Evolutionary conservation across 2,888 invertebrate genomes (phyloP).

Genomic region (Bembecia ichneumoniformis): DNA sequence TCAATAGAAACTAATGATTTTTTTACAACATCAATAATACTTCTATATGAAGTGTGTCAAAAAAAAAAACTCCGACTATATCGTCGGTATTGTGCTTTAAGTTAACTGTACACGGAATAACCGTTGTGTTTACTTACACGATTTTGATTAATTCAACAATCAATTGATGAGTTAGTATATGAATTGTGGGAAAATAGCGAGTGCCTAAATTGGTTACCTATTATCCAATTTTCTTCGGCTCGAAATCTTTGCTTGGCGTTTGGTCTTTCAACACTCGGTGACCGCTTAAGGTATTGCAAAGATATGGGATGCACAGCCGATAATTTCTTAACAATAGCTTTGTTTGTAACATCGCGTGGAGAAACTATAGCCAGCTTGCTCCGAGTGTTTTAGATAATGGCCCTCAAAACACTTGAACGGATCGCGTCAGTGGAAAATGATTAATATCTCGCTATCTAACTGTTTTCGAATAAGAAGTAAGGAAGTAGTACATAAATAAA

Average conservation of each 20-base stretch:
- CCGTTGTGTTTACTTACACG: conserved; percentile 8
- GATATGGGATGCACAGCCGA: conserved; percentile 9
- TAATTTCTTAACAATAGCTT: conserved; percentile 16
- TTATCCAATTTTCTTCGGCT: conserved; percentile 48
- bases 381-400: conserved; percentile 49
- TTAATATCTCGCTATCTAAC: conserved; percentile 44
- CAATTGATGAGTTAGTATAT: neutral
- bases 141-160: conserved; percentile 6
- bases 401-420: conserved; percentile 60
- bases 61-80: conserved; percentile 13
- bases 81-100: conserved; percentile 9
- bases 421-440: conserved; percentile 60
- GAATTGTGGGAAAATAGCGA: too few relatives aligned
- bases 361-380: conserved; percentile 17
- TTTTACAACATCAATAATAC: conserved; percentile 10
- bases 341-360: conserved; percentile 13
- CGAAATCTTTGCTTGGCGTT: conserved; percentile 9
- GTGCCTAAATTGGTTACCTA: too few relatives aligned
- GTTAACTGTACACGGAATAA: conserved; percentile 19
- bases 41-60: conserved; percentile 9
- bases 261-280: conserved; percentile 11
- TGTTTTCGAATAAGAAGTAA: conserved; percentile 1
- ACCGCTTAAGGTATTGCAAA: conserved; percentile 12
- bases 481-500: too few relatives aligned
- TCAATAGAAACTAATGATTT: conserved; percentile 40